Base-by-base conservation (phyloP, 2,888 invertebrate genomes). In the Norana najaformis region DNA sequence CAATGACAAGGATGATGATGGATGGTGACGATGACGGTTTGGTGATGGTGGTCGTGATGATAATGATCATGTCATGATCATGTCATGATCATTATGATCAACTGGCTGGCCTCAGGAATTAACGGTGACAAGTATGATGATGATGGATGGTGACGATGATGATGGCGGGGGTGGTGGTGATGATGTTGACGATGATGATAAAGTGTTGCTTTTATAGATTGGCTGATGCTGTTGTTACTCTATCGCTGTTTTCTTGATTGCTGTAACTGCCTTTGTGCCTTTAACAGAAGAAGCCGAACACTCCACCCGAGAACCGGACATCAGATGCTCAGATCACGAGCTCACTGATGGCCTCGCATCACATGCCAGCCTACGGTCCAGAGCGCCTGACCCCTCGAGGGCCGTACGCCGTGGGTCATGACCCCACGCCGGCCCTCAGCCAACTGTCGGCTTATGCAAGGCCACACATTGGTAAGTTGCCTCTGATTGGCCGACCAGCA, bases 361-460 rank as follows among this genome's bases (percentile, higher is more conserved):
- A 53, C 88, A 35, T 53, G 35, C 83, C 89, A 18, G 53, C 90
- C 23, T 90, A 89, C 53, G 83, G 83, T 20, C 47, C 53, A 30
- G 91, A 91, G 38, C 39, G 91, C n/a, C 41, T 90, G 20, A 91
- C 91, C 35, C 90, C 90, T 8, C 53, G 91, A 35, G 90, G 89
- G 30, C 89, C 91, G 6, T 41, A 47, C 14, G 23, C 83, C 34
- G 36, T 82, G 14, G 89, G 88, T 69, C 92, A 92, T 85, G 92
- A 92, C 89, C 91, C 92, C 38, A 98, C 98, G 0, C 98, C 98
- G 0, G 98, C 98, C 3, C 95, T 99, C 91, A 96, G 98, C 83
- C 98, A 98, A 94, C 95, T 99, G 20, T 95, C 95, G 96, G 98
- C 91, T 89, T 92, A 92, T 89, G 92, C 92, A n/a, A 90, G 92